phyloP scores from a whole-genome alignment of 2,797 vertebrate species.

The Sebastiscus tertius region DNA sequence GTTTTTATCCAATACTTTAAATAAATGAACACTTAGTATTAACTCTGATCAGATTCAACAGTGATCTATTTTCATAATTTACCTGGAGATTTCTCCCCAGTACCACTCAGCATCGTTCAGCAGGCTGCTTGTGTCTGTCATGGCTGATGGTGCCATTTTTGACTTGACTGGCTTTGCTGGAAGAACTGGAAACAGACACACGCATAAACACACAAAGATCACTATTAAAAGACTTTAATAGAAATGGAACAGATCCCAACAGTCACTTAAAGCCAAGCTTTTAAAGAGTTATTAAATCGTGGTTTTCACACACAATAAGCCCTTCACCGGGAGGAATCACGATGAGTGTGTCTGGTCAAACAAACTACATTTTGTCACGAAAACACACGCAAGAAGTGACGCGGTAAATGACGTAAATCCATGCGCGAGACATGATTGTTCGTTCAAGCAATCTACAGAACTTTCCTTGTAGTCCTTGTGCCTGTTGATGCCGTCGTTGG shows the following conservation, averaged over 20 bases:
- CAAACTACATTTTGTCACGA: neutral
- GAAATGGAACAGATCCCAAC: neutral
- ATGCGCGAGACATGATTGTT: neutral
- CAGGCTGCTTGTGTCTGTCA: constrained; percentile 77
- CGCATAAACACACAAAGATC: neutral
- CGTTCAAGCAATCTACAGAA: neutral
- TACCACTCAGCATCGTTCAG: constrained; percentile 91
- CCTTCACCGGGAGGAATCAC: no score
- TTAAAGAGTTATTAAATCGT: no score
- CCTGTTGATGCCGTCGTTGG: neutral
- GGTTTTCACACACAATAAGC: no score
- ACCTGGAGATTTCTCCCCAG: constrained; percentile 96
- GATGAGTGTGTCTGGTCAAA: no score
- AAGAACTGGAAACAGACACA: constrained; percentile 79
- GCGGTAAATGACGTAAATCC: neutral
- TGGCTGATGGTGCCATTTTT: constrained; percentile 73
- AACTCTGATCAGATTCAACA: neutral
- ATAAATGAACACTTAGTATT: neutral
- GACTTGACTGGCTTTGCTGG: constrained; percentile 90
- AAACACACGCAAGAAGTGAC: neutral
- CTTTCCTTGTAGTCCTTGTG: neutral
- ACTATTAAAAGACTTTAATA: neutral
- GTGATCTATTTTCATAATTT: constrained; percentile 17
- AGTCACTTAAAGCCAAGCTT: no score
- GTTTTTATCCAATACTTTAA: neutral